Evolutionary conservation across 2,888 invertebrate species (phyloP).

Genomic region (Erynnis tages): DNA sequence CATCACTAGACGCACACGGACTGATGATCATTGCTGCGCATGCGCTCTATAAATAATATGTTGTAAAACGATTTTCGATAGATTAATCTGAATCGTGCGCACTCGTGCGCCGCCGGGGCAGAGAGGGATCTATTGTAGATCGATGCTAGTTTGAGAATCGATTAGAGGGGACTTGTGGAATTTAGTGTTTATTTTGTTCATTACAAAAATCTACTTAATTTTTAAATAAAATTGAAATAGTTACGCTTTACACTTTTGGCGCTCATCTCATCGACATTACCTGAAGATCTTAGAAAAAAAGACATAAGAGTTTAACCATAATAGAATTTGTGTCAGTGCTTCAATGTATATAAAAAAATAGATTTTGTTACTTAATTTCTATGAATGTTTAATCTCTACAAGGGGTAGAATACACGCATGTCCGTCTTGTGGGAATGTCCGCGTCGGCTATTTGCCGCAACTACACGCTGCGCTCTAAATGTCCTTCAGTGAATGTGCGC

Average conservation of each 20-base stretch:
- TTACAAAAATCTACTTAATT: no score
- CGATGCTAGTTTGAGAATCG: constrained; percentile 52
- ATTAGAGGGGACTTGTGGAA: constrained; percentile 12
- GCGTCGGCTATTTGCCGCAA: constrained; percentile 43
- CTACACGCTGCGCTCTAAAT: constrained; percentile 31
- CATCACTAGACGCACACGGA: constrained; percentile 74
- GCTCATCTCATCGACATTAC: no score
- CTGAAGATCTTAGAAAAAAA: no score
- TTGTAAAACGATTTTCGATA: constrained; percentile 83
- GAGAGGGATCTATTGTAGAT: constrained; percentile 79
- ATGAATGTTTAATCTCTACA: constrained; percentile 41
- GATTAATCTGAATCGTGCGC: constrained; percentile 82
- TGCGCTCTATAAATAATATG: constrained; percentile 82
- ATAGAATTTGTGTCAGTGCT: no score
- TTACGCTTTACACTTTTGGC: no score
- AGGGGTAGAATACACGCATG: no score
- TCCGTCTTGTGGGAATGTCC: constrained; percentile 66
- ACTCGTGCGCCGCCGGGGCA: constrained; percentile 76
- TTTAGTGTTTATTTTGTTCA: constrained; percentile 3
- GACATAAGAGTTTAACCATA: no score
- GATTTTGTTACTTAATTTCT: no score
- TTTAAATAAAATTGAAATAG: no score
- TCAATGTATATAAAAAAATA: no score
- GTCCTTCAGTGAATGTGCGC: constrained; percentile 26
- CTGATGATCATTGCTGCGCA: constrained; percentile 81